Conservation (phyloP, 92 coral and sea anemone species). For the Nematostella vectensis region DNA sequence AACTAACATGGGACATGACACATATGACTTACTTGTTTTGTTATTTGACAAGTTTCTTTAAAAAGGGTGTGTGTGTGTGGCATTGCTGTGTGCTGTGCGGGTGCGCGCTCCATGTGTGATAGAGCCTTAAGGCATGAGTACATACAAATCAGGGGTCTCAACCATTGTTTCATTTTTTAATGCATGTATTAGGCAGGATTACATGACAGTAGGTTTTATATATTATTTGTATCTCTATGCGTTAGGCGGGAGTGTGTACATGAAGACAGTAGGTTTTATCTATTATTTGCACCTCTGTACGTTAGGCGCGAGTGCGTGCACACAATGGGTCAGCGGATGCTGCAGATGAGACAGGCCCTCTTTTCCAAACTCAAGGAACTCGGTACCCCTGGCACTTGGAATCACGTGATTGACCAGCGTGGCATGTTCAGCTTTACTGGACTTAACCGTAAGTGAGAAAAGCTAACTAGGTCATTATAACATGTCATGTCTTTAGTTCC, state of each 20-base stretch:
- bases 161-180: too few species aligned
- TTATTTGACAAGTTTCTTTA: too few species aligned
- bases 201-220: constrained; percentile 76
- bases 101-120: too few species aligned
- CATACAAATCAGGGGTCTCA: too few species aligned
- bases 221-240: constrained; percentile 67
- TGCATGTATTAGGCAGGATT: constrained; percentile 65
- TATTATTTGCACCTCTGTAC: too few species aligned
- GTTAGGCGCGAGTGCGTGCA: constrained; percentile 53
- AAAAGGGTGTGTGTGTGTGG: too few species aligned
- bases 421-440: constrained; percentile 84
- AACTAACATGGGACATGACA: too few species aligned
- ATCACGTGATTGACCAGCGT: constrained; percentile 50
- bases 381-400: constrained; percentile 72
- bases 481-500: too few species aligned
- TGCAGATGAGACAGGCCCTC: constrained; percentile 36
- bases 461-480: too few species aligned
- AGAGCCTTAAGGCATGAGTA: too few species aligned
- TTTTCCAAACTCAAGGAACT: constrained; percentile 45
- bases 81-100: too few species aligned
- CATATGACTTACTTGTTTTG: too few species aligned
- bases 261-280: constrained; percentile 87
- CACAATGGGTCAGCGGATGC: constrained; percentile 53
- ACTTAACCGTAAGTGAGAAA: constrained; percentile 44
- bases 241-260: constrained; percentile 45